Base-by-base conservation (phyloP, 2,888 invertebrate genomes). In the Ormyrus thymus region DNA sequence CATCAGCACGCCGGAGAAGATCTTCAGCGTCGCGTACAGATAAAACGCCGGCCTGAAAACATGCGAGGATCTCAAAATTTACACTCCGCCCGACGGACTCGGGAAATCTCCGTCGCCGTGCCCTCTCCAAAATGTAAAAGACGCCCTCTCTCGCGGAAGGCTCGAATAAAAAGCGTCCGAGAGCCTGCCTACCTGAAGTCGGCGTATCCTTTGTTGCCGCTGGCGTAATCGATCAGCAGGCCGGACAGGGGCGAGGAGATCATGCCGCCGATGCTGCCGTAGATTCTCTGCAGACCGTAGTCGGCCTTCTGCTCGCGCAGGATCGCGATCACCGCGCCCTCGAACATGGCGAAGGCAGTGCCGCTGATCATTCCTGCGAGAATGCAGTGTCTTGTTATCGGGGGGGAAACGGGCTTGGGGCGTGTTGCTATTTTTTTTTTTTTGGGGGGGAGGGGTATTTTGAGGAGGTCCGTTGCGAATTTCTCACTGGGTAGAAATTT, bases 221-320 rank as follows among this genome's bases (percentile, higher is more conserved):
- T 95, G n/a, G 94, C 94, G 83, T 93, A 94, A 89, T 95, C 95
- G 70, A 95, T 95, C 66, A 95, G 91, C 83, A 94, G 85, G 3
- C 95, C 95, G 0, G 95, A 94, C 8, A 95, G 90, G 0, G 95
- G 95, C 0, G 95, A 95, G n/a, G 94, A 94, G 84, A 95, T 94
- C 94, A 95, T 95, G 46, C 94, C 95, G 0, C 95, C 95, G 80
- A 95, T 92, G 79, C 94, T 94, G 55, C 95, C 95, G 86, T 95
- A 95, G 76, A 95, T 93, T 77, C 95, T 91, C 90, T 95, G 95
- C 81, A 95, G 90, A 0, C 95, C 95, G 84, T 95, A 95, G 90
- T 95, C 95, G 0, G 95, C 95, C 83, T 93, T 92, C 85, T 95
- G 94, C 84, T 95, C 94, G 78, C 95, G 90, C 77, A 95, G 90